phyloP scores from a whole-genome alignment of 2,888 invertebrate genomes.

The Ephialtes manifestator region DNA sequence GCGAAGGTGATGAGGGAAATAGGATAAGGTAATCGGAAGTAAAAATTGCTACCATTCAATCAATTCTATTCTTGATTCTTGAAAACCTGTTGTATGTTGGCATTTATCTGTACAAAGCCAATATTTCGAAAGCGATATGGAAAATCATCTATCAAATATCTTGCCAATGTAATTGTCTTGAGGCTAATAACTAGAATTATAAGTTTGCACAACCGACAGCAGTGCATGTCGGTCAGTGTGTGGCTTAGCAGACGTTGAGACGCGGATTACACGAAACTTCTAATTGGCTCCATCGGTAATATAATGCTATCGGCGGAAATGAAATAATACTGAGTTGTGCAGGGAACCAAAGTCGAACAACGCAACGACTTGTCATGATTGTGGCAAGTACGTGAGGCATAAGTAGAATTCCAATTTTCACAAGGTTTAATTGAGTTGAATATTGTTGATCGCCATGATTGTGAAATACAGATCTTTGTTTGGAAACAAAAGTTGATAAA shows the following conservation, averaged over 20 bases:
- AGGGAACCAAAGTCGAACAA: neutral
- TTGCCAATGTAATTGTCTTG: too few species aligned
- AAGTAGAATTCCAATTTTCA: neutral
- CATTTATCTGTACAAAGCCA: too few species aligned
- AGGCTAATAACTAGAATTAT: too few species aligned
- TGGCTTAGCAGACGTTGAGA: neutral
- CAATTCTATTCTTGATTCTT: too few species aligned
- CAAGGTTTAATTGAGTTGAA: neutral
- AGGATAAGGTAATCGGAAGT: too few species aligned
- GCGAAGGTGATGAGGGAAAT: too few species aligned
- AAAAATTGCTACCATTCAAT: too few species aligned
- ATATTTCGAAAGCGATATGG: too few species aligned
- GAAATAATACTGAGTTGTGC: neutral
- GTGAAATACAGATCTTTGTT: neutral
- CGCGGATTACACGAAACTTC: conserved; percentile 42
- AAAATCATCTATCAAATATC: too few species aligned
- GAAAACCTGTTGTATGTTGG: too few species aligned
- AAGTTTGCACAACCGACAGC: too few species aligned
- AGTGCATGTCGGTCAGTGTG: too few species aligned
- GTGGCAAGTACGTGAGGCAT: neutral
- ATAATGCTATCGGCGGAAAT: neutral
- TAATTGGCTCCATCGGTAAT: conserved; percentile 44
- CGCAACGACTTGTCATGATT: neutral
- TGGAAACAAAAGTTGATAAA: neutral
- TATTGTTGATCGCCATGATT: neutral